Evolutionary conservation across 2,888 invertebrate genomes (phyloP), one percentile per base, ranked within the genome.

Genomic region (Macrophya alboannulata): DNA sequence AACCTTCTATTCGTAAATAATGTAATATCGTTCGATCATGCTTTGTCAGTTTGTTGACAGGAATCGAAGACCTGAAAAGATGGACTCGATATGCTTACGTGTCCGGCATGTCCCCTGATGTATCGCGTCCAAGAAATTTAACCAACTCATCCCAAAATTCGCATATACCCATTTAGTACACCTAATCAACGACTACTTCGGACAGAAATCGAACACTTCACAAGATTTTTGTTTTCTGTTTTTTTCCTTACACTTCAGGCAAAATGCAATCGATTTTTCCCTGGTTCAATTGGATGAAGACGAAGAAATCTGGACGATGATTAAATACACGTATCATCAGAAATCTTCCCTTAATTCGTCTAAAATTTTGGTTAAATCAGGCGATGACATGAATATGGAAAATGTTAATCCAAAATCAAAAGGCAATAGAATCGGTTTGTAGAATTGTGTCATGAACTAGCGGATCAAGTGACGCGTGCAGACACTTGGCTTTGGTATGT

Each of bases 11-110:
- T n/a, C n/a, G n/a, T 85, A 85, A 85, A 85, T 85, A 85, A 85
- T 85, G 51, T 85, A 85, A 81, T 55, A 81, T 12, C 77, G 77
- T 85, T 85, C 85, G 85, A 85, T 85, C 85, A 85, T 79, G 62
- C 68, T 77, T 77, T 79, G 79, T 79, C 85, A 76, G 31, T 65
- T 15, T 45, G 40, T 21, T 31, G 68, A 85, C 85, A 68, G 48
- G 62, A 77, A 43, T 65, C 48, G 77, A 76, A 71, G 62, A 43
- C 40, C 62, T 43, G 12, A 51, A 12, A 81, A 81, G 62, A 81
- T 43, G 43, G 31, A 37, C 10, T 55, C 31, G 77, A 77, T 77
- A 77, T 31, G 31, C 77, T 51, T 55, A 55, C 25, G 76, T 76
- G 79, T 55, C 55, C 48, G n/a, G 59, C 79, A 37, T 37, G 17